A percentile compares a stretch with the other conserved stretches of the same genome.
Conservation (phyloP, 2,113 vertebrate genomes). For the Leptosomus discolor region DNA sequence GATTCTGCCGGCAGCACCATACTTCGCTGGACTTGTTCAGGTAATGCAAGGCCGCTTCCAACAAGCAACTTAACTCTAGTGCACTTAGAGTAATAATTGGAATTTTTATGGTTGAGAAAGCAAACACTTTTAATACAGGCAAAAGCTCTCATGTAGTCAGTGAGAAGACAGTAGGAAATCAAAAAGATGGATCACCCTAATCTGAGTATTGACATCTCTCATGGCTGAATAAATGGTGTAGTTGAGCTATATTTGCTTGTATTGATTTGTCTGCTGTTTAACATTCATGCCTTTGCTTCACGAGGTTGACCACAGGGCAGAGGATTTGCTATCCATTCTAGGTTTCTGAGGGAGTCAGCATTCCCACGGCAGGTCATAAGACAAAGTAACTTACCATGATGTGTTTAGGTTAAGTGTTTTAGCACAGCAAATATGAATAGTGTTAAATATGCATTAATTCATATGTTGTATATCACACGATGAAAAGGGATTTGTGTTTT, state of each 20-base stretch:
- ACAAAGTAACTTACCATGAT: slow-evolving; percentile 73
- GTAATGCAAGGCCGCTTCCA: slow-evolving; percentile 76
- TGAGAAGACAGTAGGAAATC: slow-evolving; percentile 90
- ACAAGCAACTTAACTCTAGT: slow-evolving; percentile 79
- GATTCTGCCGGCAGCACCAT: slow-evolving; percentile 73
- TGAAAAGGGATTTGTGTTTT: background rate
- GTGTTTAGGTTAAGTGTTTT: slow-evolving; percentile 67
- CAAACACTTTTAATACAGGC: slow-evolving; percentile 89
- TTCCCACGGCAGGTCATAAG: slow-evolving; percentile 70
- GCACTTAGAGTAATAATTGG: slow-evolving; percentile 88
- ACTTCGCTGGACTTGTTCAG: slow-evolving; percentile 78
- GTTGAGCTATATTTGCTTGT: slow-evolving; percentile 97
- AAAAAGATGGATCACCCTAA: slow-evolving; percentile 96
- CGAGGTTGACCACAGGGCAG: slow-evolving; percentile 85
- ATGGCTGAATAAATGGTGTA: slow-evolving; percentile 96
- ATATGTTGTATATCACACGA: background rate
- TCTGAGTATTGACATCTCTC: slow-evolving; percentile 97
- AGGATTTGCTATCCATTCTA: slow-evolving; percentile 78
- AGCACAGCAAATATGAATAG: slow-evolving; percentile 35
- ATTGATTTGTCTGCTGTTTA: slow-evolving; percentile 90
- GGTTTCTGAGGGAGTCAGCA: slow-evolving; percentile 75
- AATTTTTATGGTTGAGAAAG: slow-evolving; percentile 90
- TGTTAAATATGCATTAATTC: slow-evolving; percentile 41
- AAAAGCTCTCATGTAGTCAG: slow-evolving; percentile 82
- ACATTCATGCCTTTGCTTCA: slow-evolving; percentile 88